These are phyloP conservation scores for Zoanthus gigantus DNA, from an alignment of 92 coral and sea anemone species.

Conservation along the genomic window DNA sequence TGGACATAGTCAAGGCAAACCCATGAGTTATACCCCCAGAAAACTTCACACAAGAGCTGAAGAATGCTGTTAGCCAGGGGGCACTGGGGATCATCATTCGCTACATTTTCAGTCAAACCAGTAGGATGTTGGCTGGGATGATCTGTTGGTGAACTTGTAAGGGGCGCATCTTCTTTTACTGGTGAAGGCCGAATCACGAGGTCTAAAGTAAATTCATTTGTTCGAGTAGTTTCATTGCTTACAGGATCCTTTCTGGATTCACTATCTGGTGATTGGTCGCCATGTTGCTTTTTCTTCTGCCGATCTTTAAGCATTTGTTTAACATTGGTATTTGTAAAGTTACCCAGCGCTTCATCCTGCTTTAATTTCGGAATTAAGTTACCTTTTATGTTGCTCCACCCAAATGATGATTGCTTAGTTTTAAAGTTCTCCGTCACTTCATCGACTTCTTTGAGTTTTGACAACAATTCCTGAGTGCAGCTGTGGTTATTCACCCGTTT, in stretches of 20 bases:
- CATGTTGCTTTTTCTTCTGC: slow-evolving; percentile 1
- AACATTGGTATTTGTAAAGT: not conserved
- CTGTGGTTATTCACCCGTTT: not conserved
- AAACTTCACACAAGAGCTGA: slow-evolving; percentile 81
- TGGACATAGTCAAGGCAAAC: slow-evolving; percentile 89
- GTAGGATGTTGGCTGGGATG: slow-evolving; percentile 19
- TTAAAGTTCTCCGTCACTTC: not conserved
- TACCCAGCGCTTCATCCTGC: not conserved
- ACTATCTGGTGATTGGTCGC: not conserved
- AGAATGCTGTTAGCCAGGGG: slow-evolving; percentile 82
- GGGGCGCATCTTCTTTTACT: slow-evolving; percentile 8
- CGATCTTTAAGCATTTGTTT: slow-evolving; percentile 3
- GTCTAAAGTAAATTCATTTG: not conserved
- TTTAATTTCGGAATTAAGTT: not conserved
- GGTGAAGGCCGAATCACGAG: not conserved
- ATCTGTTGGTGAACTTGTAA: slow-evolving; percentile 11
- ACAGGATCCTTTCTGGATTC: not conserved
- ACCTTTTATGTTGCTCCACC: slow-evolving; percentile 7
- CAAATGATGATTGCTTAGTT: not conserved
- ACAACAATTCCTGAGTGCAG: not conserved
- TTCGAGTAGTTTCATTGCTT: not conserved
- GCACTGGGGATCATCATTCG: slow-evolving; percentile 65
- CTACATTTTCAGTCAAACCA: not conserved
- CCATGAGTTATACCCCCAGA: slow-evolving; percentile 86
- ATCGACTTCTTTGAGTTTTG: not conserved